Conservation (phyloP, 2,888 invertebrate genomes). For the Agonopterix arenella region DNA sequence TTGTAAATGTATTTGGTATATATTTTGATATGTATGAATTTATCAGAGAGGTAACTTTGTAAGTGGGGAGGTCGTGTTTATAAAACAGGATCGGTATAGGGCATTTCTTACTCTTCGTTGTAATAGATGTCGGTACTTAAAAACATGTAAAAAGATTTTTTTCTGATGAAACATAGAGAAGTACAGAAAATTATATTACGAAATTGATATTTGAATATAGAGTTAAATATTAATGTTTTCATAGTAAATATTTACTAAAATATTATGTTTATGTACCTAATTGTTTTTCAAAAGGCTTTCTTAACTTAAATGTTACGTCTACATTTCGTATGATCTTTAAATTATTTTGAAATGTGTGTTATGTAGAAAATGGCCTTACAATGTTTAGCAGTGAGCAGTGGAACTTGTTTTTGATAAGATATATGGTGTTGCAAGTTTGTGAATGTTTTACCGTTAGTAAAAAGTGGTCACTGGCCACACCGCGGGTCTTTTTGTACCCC, state of each 20-base stretch:
- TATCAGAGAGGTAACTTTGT: slow-evolving; percentile 47
- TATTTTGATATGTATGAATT: slow-evolving; percentile 71
- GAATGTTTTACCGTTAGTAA: slow-evolving; percentile 10
- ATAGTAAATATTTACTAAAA: slow-evolving; percentile 37
- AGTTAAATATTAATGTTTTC: slow-evolving; percentile 54
- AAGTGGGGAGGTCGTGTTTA: slow-evolving; percentile 34
- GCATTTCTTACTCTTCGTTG: slow-evolving; percentile 18
- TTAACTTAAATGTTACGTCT: slow-evolving; percentile 37
- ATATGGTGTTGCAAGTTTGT: slow-evolving; percentile 23
- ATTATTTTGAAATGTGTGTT: slow-evolving; percentile 41
- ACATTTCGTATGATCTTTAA: slow-evolving; percentile 39
- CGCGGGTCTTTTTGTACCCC: not conserved
- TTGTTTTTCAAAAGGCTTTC: slow-evolving; percentile 34
- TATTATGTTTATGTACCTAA: slow-evolving; percentile 25
- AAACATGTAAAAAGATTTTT: slow-evolving; percentile 36
- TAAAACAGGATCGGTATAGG: slow-evolving; percentile 31
- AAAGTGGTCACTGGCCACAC: not conserved
- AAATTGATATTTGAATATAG: slow-evolving; percentile 51
- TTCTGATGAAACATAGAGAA: slow-evolving; percentile 37
- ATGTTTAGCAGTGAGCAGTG: slow-evolving; percentile 17
- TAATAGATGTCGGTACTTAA: slow-evolving; percentile 63
- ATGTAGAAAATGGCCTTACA: slow-evolving; percentile 40
- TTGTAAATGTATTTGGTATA: slow-evolving; percentile 53
- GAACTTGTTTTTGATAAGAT: slow-evolving; percentile 23
- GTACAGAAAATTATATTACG: slow-evolving; percentile 45